Conservation (phyloP, 2,888 invertebrate species). For the Apocheima hispidaria region DNA sequence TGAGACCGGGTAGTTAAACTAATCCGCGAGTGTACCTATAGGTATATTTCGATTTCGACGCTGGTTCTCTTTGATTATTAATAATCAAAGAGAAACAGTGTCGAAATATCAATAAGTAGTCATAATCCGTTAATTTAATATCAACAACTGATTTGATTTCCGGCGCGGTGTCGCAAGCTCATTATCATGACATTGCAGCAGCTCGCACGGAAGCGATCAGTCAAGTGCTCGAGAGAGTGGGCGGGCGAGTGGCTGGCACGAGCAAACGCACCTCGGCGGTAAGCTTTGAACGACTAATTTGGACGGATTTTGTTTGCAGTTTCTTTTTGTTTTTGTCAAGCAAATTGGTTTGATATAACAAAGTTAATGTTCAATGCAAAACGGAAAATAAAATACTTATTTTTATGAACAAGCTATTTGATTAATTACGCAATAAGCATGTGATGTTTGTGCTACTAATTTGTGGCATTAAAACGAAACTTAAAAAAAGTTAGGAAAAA, state of each 20-base stretch:
- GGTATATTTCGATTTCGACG: background rate
- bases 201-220: slow-evolving; percentile 49
- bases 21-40: no score
- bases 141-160: slow-evolving; percentile 43
- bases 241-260: slow-evolving; percentile 40
- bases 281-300: slow-evolving; percentile 14
- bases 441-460: no score
- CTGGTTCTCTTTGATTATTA: background rate
- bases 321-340: slow-evolving; percentile 1
- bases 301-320: slow-evolving; percentile 9
- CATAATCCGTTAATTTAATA: slow-evolving; percentile 34
- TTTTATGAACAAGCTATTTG: background rate
- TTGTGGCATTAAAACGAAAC: no score
- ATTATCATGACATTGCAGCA: slow-evolving; percentile 35
- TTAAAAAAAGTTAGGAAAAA: no score
- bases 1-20: no score
- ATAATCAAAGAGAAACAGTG: background rate
- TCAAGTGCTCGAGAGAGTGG: slow-evolving; percentile 45
- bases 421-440: no score
- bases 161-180: slow-evolving; percentile 42
- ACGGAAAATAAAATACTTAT: background rate
- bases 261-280: slow-evolving; percentile 25
- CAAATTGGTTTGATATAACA: background rate
- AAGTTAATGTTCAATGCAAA: background rate
- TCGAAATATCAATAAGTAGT: slow-evolving; percentile 15